Conservation (phyloP, 2,113 vertebrate genomes). For the Pituophis catenifer region DNA sequence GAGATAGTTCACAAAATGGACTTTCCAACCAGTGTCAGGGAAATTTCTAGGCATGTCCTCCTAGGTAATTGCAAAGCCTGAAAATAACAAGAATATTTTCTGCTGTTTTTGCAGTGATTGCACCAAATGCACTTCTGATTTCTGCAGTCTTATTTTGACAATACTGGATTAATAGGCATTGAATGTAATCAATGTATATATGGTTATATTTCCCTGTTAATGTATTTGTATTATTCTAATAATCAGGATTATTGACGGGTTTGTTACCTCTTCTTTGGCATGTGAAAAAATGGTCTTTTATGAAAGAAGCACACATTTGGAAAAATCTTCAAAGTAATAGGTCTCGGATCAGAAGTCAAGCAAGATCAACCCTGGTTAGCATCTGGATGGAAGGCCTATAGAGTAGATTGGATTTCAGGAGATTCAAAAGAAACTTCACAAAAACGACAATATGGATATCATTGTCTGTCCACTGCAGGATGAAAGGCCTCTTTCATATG, state of each 20-base stretch:
- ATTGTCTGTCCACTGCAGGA: too few species aligned
- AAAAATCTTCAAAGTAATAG: neutral
- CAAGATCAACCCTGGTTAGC: neutral
- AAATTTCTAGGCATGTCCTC: too few species aligned
- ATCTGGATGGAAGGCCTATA: neutral
- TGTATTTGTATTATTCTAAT: neutral
- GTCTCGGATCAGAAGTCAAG: neutral
- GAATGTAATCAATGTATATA: neutral
- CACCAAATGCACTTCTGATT: neutral
- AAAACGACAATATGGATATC: neutral
- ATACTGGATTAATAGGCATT: neutral
- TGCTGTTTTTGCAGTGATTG: neutral
- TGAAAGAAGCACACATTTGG: neutral
- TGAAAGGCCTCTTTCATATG: too few species aligned
- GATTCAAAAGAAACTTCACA: neutral
- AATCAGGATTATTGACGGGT: neutral
- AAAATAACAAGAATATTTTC: neutral
- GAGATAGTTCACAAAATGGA: neutral
- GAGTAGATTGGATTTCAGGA: neutral
- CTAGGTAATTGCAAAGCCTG: neutral
- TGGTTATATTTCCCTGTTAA: neutral
- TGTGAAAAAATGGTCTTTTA: neutral
- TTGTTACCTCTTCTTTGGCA: neutral
- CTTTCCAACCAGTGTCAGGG: neutral
- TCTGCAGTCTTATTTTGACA: neutral